Base-by-base conservation (phyloP, 1,140 invertebrate species). In the Anastrepha obliqua region DNA sequence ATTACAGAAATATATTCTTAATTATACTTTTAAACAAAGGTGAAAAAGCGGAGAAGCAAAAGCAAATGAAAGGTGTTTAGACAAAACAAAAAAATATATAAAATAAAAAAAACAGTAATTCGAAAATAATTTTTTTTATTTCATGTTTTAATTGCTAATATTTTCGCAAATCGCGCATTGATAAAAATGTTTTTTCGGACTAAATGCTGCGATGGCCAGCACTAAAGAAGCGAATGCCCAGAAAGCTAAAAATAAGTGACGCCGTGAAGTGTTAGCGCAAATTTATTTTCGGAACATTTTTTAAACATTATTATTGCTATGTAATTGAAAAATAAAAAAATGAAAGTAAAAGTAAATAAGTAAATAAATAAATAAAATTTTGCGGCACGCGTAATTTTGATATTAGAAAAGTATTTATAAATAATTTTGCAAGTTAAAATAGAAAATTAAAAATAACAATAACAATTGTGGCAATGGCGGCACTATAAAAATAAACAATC, bases 381-480 rank as follows among this genome's bases (percentile, higher is more conserved):
- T 17, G 74, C 74, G 44, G 74, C 74, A 81, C 74, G 47, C 74
- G 74, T 74, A 20, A 55, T 55, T 55, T 81, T 81, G 55, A 81
- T 81, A 55, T 20, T 55, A 81, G 44, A 51, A 81, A 6, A n/a
- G 42, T 81, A 81, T 20, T 81, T 81, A 81, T 81, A 81, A 81
- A 81, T 81, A 81, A 81, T 81, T 81, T 81, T 55, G 74, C 47
- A 20, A 81, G 74, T 81, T 15, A 81, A 81, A 81, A 51, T 15
- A 55, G 74, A 4, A 81, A 81, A 55, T 81, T 81, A 55, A 20
- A 81, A 81, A 81, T 55, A 81, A 20, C 74, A 55, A 81, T 44
- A 44, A 44, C 67, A 74, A 44, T 47, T 3, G 5, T 55, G 44
- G 47, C 47, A 81, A 55, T 55, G 17, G 15, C 9, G 74, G 20